Evolutionary conservation across 35 echinoderm and acorn worm species (phyloP), one percentile per base, ranked within the genome.

Genomic region (Chiridota heheva): DNA sequence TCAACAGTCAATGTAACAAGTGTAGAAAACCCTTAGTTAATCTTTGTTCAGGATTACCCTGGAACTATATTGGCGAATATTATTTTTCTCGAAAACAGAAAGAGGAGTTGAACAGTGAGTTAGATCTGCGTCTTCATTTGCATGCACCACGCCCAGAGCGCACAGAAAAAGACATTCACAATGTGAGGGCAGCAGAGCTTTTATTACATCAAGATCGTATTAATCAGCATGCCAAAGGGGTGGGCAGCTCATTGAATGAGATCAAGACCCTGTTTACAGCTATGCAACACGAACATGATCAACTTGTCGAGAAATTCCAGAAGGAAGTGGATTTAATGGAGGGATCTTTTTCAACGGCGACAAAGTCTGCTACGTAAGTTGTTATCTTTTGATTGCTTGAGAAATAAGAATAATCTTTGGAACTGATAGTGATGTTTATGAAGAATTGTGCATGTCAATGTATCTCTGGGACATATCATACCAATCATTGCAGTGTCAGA

Each of bases 91-190:
- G n/a, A n/a, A n/a, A n/a, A 33, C 59, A 98, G 95, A 82, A 55
- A 46, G 95, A 98, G 46, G 95, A 98, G 67, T 60, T 98, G 49
- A 98, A 98, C 84, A 98, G 95, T 84, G 95, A 98, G 74, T 45
- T 98, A 28, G 95, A 98, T 31, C 74, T 98, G 7, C 56, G 95
- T 33, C 71, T 88, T 30, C 95, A 98, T 40, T 70, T 98, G 1
- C 95, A 98, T 34, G 78, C 77, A 10, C 95, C 95, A 0, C 84
- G 95, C 12, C 51, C 85, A n/a, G 45, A 91, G 65, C 78, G 95
- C 20, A 85, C 85, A 17, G 95, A 98, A 49, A 73, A 91, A 29
- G 95, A 98, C 81, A 91, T 98, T 18, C 95, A 98, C 72, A 91
- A 98, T 66, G 95, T 98, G 29, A 71, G 95, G 1, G 95, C 84